Evolutionary conservation across 2,888 invertebrate genomes (phyloP), one percentile per base, ranked within the genome.

Genomic region (Andrena bicolor): DNA sequence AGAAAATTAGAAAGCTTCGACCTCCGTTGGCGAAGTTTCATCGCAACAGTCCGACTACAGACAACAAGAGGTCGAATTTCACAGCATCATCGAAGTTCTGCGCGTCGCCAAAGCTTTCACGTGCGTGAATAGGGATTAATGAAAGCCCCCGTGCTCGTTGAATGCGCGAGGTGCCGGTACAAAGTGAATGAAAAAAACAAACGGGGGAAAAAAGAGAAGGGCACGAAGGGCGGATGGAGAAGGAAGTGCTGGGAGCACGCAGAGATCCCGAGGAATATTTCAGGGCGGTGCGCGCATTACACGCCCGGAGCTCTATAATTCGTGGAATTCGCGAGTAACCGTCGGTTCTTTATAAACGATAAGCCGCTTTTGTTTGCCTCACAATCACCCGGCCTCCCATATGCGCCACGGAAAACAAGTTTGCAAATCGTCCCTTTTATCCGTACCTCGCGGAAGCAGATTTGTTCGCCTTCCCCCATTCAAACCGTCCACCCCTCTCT

Each of bases 351-450:
- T 72, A 76, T 70, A 79, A 85, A 79, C 70, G 77, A 72, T 88
- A 84, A 84, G 81, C 76, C 68, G 69, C 78, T 82, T 82, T 84
- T 88, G 84, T 86, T 87, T 82, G 72, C 51, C 65, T 23, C 71
- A 32, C 73, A 72, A 83, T 75, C 79, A 65, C 69, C 65, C 61
- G n/a, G n/a, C 26, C 53, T 58, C 75, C 77, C 79, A 66, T 80
- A 75, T 71, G 65, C 64, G 81, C 76, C 63, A 20, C 32, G 51
- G 76, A 73, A 75, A 86, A 66, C 82, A 80, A 88, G 82, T 88
- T 88, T 83, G 87, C 86, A 88, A 88, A 88, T 88, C 88, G 88
- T 79, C 82, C 82, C 82, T 84, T 88, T 88, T 87, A 88, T 87
- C 83, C 82, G 76, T 53, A 75, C 74, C 86, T 85, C 80, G 80